phyloP scores from a whole-genome alignment of 2,888 invertebrate genomes.

The Cheilosia vernalis region DNA sequence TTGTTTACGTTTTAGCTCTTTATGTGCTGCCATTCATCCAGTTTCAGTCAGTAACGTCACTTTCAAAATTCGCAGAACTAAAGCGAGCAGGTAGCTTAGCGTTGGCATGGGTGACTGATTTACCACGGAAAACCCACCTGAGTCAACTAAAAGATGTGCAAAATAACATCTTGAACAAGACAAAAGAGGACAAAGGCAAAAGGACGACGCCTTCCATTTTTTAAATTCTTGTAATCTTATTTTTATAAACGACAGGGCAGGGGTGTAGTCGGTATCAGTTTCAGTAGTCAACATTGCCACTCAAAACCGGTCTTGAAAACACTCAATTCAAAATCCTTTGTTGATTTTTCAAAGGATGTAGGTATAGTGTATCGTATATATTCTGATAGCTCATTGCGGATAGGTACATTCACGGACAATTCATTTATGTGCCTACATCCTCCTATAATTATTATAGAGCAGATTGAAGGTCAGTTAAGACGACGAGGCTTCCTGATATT shows the following conservation, averaged over 20 bases:
- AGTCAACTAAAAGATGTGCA: constrained; percentile 14
- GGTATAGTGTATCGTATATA: no score
- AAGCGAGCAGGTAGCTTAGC: constrained; percentile 14
- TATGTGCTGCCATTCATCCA: constrained; percentile 1
- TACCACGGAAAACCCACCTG: constrained; percentile 27
- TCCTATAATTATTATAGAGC: background rate
- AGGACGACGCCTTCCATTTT: constrained; percentile 13
- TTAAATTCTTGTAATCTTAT: no score
- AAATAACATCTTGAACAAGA: background rate
- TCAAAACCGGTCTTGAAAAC: constrained; percentile 30
- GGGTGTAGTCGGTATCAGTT: no score
- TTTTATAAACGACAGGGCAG: no score
- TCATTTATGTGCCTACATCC: background rate
- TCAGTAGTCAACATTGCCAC: constrained; percentile 1
- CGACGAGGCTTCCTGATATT: background rate
- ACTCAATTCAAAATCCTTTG: constrained; percentile 28
- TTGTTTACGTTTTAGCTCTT: constrained; percentile 42
- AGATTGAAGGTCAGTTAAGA: background rate
- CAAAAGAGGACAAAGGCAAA: background rate
- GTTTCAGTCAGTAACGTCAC: background rate
- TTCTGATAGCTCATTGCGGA: background rate
- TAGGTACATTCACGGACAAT: background rate
- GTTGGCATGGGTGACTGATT: constrained; percentile 1
- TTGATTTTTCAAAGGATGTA: background rate
- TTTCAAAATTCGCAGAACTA: background rate